Conservation (phyloP, 2,797 vertebrate species). For the Schizothorax lantsangensis region DNA sequence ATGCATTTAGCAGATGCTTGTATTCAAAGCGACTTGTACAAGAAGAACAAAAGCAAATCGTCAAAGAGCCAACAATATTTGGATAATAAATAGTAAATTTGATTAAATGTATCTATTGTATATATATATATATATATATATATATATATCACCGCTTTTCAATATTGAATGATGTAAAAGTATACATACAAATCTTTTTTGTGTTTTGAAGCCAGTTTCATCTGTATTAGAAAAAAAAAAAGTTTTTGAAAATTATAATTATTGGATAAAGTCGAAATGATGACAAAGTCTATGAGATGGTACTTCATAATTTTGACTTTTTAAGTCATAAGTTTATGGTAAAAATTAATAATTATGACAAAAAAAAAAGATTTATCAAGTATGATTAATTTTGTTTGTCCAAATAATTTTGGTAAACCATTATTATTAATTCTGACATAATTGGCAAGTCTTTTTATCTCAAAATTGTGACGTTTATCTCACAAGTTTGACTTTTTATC, state of each 20-base stretch:
- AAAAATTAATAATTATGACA: not conserved
- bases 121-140: too few relatives aligned
- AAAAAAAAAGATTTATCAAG: accelerated
- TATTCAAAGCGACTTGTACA: not conserved
- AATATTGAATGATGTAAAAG: too few relatives aligned
- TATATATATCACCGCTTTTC: not conserved
- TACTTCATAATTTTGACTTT: not conserved
- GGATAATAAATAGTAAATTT: not conserved
- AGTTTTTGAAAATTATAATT: not conserved
- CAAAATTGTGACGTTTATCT: not conserved
- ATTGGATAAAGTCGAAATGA: not conserved
- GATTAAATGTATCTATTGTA: not conserved
- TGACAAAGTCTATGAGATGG: not conserved
- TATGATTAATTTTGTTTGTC: not conserved
- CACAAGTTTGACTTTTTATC: not conserved
- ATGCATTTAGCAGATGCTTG: not conserved
- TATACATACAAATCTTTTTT: too few relatives aligned
- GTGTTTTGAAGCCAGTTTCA: not conserved
- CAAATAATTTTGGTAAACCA: not conserved
- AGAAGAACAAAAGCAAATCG: not conserved
- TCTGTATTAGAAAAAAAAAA: not conserved
- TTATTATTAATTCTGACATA: not conserved
- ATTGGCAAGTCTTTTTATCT: not conserved
- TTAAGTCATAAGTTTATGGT: not conserved
- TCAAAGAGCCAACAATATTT: not conserved